Base-by-base conservation (phyloP, 1,140 invertebrate species). In the Aphaenogaster ashmeadi region DNA sequence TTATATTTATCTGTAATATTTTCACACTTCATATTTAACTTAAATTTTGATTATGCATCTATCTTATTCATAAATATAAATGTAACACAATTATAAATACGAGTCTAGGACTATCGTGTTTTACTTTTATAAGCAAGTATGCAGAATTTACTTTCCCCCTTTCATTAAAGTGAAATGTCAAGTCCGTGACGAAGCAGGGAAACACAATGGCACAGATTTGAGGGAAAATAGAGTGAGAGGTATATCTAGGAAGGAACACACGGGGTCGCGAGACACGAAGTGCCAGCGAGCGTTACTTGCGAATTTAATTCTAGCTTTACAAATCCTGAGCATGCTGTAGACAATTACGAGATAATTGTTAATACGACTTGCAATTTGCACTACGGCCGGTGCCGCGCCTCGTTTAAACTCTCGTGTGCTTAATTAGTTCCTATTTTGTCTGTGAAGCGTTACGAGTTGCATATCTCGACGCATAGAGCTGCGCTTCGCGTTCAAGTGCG, bases 341-440 rank as follows among this genome's bases (percentile, higher is more conserved):
- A 91, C 87, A 90, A 91, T 91, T 90, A 90, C 87, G 44, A 52
- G 71, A 75, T 87, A 88, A 90, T 89, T 89, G 67, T 91, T 91
- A 89, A 91, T 84, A 88, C 74, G 71, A 88, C 64, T 86, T 69
- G 81, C 74, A 85, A 90, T 89, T 87, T 87, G 33, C 84, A 44
- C 33, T 62, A 54, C 58, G 27, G 44, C 7, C 72, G 47, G 58
- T 74, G 52, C n/a, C 27, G 54, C 15, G 60, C 33, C 67, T 60
- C 67, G 52, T 88, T 90, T 81, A 90, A 90, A 77, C 58, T 83
- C 85, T 72, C 60, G 69, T 72, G 62, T 71, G 78, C 38, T 89
- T 87, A 69, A 83, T 81, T 87, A 44, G 75, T 81, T 88, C 64
- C 52, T 69, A 81, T 87, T 77, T 60, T 58, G 60, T 54, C 27